phyloP scores from a whole-genome alignment of 2,888 invertebrate genomes.

The Drosophila rubida region DNA sequence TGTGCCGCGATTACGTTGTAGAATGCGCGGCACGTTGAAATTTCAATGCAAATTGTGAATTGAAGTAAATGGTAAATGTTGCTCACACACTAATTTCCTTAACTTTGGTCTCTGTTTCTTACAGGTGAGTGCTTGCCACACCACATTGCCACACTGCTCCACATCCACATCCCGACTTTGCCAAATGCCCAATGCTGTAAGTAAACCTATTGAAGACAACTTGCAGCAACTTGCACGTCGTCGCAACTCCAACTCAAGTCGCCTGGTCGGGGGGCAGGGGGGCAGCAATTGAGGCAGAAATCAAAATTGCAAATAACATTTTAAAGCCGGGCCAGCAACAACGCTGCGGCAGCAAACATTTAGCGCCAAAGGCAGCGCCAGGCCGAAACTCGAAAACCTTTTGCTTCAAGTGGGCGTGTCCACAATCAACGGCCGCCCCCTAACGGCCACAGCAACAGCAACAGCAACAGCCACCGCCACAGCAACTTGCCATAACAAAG shows the following conservation, averaged over 20 bases:
- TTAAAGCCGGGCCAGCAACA: conserved; percentile 34
- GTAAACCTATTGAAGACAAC: conserved; percentile 42
- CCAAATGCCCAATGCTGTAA: conserved; percentile 57
- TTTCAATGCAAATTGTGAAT: conserved; percentile 32
- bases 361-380: conserved; percentile 49
- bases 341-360: conserved; percentile 24
- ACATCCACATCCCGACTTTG: conserved; percentile 35
- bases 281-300: conserved; percentile 43
- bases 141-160: conserved; percentile 42
- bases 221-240: conserved; percentile 8
- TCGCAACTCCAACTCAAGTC: background rate
- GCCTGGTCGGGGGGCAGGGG: background rate
- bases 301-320: conserved; percentile 53
- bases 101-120: conserved; percentile 25
- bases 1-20: conserved; percentile 11
- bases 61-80: conserved; percentile 14
- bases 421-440: conserved; percentile 36
- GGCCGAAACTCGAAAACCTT: conserved; percentile 23
- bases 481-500: conserved; percentile 54
- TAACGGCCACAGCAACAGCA: conserved; percentile 14
- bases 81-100: conserved; percentile 33
- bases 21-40: conserved; percentile 29
- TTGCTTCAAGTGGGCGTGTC: conserved; percentile 35
- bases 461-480: conserved; percentile 13
- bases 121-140: conserved; percentile 65